These are phyloP conservation scores for Nemotelus nigrinus DNA, from an alignment of 2,888 invertebrate genomes.

Conservation along the genomic window DNA sequence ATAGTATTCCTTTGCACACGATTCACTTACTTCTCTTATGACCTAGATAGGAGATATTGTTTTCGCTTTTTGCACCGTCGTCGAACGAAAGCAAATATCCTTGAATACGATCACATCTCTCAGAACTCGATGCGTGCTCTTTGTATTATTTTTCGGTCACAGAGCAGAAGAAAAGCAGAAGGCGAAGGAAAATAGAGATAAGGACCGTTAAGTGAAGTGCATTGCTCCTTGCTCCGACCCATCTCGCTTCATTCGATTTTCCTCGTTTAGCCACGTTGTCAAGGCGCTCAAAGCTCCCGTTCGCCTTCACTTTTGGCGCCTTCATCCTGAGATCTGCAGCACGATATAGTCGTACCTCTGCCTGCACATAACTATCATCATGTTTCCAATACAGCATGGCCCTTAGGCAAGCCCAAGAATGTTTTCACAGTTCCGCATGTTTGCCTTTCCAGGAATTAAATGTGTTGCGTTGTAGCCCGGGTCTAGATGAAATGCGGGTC, in stretches of 20 bases:
- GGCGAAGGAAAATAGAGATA: background rate
- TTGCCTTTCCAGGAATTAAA: conserved; percentile 21
- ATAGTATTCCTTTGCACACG: background rate
- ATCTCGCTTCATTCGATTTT: background rate
- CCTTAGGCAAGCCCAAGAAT: background rate
- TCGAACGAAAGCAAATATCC: conserved; percentile 18
- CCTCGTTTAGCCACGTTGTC: background rate
- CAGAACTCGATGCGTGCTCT: background rate
- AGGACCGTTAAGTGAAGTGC: conserved; percentile 28
- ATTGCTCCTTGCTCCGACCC: conserved; percentile 26
- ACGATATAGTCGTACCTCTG: background rate
- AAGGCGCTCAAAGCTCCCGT: background rate
- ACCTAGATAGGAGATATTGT: conserved; percentile 32
- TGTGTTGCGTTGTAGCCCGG: conserved; percentile 10
- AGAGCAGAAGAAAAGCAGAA: too few relatives aligned
- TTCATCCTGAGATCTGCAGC: conserved; percentile 6
- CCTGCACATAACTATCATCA: conserved; percentile 19
- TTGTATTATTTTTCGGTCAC: background rate
- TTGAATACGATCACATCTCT: conserved; percentile 8
- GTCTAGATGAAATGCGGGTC: conserved; percentile 10
- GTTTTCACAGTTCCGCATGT: conserved; percentile 17
- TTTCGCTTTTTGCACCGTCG: background rate
- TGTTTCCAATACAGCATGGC: background rate
- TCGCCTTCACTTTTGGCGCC: conserved; percentile 11
- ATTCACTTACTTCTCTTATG: conserved; percentile 38